A percentile compares a stretch with the other conserved stretches of the same genome.
Conservation (phyloP, 2,797 vertebrate species). For the Cyprinodon diabolis region DNA sequence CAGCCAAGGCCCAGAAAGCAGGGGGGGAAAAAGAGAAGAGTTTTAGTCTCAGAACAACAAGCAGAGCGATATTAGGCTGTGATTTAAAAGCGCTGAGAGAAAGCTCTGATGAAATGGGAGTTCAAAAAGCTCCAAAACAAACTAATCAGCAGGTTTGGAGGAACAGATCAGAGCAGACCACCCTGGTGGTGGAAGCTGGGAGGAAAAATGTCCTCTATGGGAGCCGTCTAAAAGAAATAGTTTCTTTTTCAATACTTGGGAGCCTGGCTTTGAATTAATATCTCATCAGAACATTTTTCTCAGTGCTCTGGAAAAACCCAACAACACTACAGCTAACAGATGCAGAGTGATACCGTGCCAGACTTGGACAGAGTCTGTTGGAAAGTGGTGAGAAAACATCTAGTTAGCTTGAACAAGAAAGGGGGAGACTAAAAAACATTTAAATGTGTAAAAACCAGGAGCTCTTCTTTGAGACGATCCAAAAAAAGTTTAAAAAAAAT, state of each 20-base stretch:
- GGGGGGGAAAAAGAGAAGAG: slow-evolving; percentile 66
- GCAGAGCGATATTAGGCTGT: slow-evolving; percentile 59
- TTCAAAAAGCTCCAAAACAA: neutral
- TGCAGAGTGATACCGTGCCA: slow-evolving; percentile 78
- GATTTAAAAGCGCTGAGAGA: slow-evolving; percentile 47
- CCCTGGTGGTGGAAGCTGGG: neutral
- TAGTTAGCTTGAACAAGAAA: slow-evolving; percentile 47
- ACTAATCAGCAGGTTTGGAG: neutral
- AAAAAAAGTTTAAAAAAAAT: too few species aligned
- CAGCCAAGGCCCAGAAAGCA: slow-evolving; percentile 76
- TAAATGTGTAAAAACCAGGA: neutral
- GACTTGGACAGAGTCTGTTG: slow-evolving; percentile 82
- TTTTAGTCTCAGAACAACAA: slow-evolving; percentile 75
- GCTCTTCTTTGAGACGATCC: neutral
- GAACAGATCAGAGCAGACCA: neutral
- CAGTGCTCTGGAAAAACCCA: slow-evolving; percentile 63
- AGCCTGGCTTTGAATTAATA: slow-evolving; percentile 16
- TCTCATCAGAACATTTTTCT: slow-evolving; percentile 58
- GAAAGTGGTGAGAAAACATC: slow-evolving; percentile 71
- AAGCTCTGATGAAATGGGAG: slow-evolving; percentile 38
- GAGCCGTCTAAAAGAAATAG: slow-evolving; percentile 19
- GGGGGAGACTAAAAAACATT: slow-evolving; percentile 17
- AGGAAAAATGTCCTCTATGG: slow-evolving; percentile 27
- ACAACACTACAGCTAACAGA: slow-evolving; percentile 60
- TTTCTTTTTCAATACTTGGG: slow-evolving; percentile 3